phyloP scores from a whole-genome alignment of 2,888 invertebrate genomes.

The Anthrax anthrax region DNA sequence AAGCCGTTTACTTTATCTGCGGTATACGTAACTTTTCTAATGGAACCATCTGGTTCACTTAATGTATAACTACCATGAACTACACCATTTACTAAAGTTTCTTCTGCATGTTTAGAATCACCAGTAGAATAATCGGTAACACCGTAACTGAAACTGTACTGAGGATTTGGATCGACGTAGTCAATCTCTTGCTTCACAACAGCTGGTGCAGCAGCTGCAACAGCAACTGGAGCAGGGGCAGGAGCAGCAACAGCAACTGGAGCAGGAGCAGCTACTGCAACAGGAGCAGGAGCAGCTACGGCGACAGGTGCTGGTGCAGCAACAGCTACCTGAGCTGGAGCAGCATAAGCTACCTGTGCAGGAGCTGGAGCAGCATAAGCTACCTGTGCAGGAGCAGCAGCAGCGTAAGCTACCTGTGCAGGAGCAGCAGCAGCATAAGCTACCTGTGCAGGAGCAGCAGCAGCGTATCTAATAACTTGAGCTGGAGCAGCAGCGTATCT shows the following conservation, averaged over 20 bases:
- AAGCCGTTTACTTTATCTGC: slow-evolving; percentile 52
- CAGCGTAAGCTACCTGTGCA: slow-evolving; percentile 8
- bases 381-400: slow-evolving; percentile 11
- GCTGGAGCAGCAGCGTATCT: slow-evolving; percentile 7
- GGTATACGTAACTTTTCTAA: slow-evolving; percentile 47
- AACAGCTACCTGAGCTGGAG: slow-evolving; percentile 11
- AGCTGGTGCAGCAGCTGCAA: slow-evolving; percentile 20
- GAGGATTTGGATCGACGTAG: slow-evolving; percentile 35
- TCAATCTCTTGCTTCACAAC: slow-evolving; percentile 16
- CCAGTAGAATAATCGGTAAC: slow-evolving; percentile 52
- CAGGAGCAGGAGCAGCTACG: slow-evolving; percentile 18
- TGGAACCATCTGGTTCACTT: slow-evolving; percentile 48
- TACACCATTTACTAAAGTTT: slow-evolving; percentile 44
- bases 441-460: slow-evolving; percentile 11
- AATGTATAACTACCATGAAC: slow-evolving; percentile 50
- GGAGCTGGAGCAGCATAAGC: slow-evolving; percentile 11
- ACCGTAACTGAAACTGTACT: slow-evolving; percentile 53
- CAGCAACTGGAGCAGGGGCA: slow-evolving; percentile 14
- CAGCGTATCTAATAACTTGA: slow-evolving; percentile 7
- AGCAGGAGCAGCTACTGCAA: slow-evolving; percentile 15
- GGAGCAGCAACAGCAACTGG: slow-evolving; percentile 11
- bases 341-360: slow-evolving; percentile 10
- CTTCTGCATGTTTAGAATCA: slow-evolving; percentile 39
- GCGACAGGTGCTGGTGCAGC: slow-evolving; percentile 10
- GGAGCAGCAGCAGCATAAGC: slow-evolving; percentile 5